Evolutionary conservation across 53 echinoderm and acorn worm genomes (phyloP).

Genomic region (Stichopus horrens): DNA sequence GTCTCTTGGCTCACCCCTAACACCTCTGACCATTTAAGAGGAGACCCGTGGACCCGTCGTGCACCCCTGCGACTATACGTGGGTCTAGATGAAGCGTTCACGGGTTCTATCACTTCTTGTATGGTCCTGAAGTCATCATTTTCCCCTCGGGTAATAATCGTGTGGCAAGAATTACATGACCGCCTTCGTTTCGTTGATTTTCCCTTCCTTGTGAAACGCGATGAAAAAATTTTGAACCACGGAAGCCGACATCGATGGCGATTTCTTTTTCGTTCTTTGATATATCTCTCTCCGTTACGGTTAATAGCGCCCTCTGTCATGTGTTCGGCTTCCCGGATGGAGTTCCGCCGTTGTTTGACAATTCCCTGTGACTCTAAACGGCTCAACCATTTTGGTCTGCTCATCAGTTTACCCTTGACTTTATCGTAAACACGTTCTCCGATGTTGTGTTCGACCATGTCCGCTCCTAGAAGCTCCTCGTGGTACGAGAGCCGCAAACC

Average conservation of each 20-base stretch:
- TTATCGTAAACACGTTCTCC: slow-evolving; percentile 70
- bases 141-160: not conserved
- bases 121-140: no score
- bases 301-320: not conserved
- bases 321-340: slow-evolving; percentile 57
- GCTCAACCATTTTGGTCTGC: slow-evolving; percentile 8
- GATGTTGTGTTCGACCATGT: slow-evolving; percentile 78
- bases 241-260: not conserved
- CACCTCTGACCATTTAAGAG: slow-evolving; percentile 4
- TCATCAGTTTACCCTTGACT: slow-evolving; percentile 50
- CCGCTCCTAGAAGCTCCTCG: slow-evolving; percentile 71
- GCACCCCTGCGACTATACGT: slow-evolving; percentile 13
- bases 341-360: slow-evolving; percentile 29
- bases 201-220: not conserved
- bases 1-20: not conserved
- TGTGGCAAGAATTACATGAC: not conserved
- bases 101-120: not conserved
- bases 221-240: not conserved
- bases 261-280: not conserved
- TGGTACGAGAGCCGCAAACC: slow-evolving; percentile 71
- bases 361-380: slow-evolving; percentile 13
- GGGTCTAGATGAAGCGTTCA: not conserved
- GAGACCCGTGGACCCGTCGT: not conserved
- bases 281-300: not conserved
- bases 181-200: not conserved